Base-by-base conservation (phyloP, 2,113 vertebrate species). In the Suncus etruscus region DNA sequence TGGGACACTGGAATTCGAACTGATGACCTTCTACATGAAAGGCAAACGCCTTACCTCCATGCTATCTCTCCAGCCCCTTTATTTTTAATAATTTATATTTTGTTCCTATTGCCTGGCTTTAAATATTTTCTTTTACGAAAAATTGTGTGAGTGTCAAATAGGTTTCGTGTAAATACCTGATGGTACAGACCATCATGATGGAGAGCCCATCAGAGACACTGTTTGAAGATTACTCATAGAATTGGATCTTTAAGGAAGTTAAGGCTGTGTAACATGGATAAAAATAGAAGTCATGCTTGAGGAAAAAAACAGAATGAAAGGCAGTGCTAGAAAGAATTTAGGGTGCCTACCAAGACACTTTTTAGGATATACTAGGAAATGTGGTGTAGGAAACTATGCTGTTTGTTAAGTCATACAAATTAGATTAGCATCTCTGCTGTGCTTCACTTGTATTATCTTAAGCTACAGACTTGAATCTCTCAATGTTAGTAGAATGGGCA, bases 31-130 rank as follows among this genome's bases (percentile, higher is more conserved):
- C 11, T 54, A 15, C 9, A 54, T n/a, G n/a, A n/a, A n/a, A n/a
- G 9, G 51, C 8, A 65, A 27, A 22, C 6, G 22, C 24, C 63
- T 8, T 65, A 65, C 22, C 22, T 66, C 3, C 27, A 20, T 66
- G 20, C 65, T 66, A 25, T 66, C 11, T 8, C 65, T 66, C 25
- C 16, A 8, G 25, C 65, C 65, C 65, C 65, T 78, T 45, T 89
- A 93, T 79, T 83, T 79, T 88, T 39, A 77, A 11, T 83, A 7
- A 76, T 27, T 63, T 73, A 48, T 66, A 3, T 89, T 66, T 61
- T 84, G 5, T 84, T n/a, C 10, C 70, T 11, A 0, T 91, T 83
- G 27, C 48, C 11, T 90, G 48, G 45, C 73, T 89, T 10, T 73
- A 50, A 48, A 76, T n/a, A 11, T 87, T 15, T 70, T 70, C 54